phyloP scores from a whole-genome alignment of 2,797 vertebrate genomes.

The Rhodeus uyekii region DNA sequence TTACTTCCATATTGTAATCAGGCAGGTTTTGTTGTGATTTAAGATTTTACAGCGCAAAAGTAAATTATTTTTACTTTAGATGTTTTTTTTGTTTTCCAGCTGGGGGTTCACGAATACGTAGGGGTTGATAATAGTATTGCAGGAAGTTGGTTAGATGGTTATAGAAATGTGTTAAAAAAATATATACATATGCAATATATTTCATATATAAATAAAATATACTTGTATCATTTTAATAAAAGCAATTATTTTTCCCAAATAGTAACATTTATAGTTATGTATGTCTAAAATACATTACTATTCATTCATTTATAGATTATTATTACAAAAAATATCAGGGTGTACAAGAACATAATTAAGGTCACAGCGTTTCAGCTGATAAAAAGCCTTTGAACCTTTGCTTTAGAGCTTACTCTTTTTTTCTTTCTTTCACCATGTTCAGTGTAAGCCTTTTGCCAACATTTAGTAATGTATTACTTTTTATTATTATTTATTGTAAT shows the following conservation, averaged over 20 bases:
- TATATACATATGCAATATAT: background rate
- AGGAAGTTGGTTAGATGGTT: background rate
- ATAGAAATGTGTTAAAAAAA: background rate
- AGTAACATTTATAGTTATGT: background rate
- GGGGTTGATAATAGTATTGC: background rate
- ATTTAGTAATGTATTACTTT: background rate
- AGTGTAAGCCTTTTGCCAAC: background rate
- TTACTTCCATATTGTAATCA: background rate
- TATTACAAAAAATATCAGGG: background rate
- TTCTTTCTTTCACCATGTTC: background rate
- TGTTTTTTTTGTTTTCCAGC: background rate
- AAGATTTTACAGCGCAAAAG: background rate
- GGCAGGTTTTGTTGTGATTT: background rate
- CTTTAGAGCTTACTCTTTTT: background rate
- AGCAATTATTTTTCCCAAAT: background rate
- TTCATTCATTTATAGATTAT: background rate
- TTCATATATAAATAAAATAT: background rate
- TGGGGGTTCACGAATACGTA: background rate
- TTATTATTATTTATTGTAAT: slow-evolving; percentile 1
- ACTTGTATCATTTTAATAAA: background rate
- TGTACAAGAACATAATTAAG: background rate
- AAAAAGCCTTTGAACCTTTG: background rate
- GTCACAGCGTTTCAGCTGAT: background rate
- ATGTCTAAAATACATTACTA: background rate
- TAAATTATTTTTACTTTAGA: background rate